A percentile compares a stretch with the other conserved stretches of the same genome.
Conservation (phyloP, 2,113 vertebrate species). For the Catharus bicknelli region DNA sequence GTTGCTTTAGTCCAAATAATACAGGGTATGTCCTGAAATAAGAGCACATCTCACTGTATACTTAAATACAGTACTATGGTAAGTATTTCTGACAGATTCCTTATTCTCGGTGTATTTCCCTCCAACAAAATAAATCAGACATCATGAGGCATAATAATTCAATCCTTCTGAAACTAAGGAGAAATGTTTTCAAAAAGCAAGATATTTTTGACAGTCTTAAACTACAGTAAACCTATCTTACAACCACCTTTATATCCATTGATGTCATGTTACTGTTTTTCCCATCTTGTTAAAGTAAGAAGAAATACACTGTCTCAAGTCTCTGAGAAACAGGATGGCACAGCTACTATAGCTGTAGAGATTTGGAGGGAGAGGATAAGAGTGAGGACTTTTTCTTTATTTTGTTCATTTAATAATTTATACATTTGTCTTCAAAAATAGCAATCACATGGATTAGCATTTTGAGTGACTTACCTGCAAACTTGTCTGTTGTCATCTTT, state of each 20-base stretch:
- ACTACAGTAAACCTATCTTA: neutral
- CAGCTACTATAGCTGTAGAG: neutral
- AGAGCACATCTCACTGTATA: neutral
- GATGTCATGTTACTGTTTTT: conserved; percentile 13
- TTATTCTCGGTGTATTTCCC: neutral
- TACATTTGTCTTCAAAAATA: neutral
- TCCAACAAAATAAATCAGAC: neutral
- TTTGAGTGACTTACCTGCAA: neutral
- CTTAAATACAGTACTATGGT: neutral
- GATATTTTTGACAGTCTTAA: neutral
- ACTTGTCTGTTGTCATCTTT: neutral
- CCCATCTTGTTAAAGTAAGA: neutral
- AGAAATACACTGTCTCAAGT: neutral
- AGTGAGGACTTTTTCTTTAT: neutral
- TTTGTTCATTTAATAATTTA: neutral
- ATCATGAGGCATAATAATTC: neutral
- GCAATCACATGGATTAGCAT: neutral
- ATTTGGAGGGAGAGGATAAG: neutral
- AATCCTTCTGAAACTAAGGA: neutral
- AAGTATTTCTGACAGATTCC: neutral
- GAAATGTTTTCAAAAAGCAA: conserved; percentile 3
- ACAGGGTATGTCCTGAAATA: neutral
- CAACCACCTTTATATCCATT: neutral
- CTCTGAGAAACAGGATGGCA: neutral
- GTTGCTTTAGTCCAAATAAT: neutral